Base-by-base conservation (phyloP, 2,888 invertebrate species). In the Belgica antarctica region DNA sequence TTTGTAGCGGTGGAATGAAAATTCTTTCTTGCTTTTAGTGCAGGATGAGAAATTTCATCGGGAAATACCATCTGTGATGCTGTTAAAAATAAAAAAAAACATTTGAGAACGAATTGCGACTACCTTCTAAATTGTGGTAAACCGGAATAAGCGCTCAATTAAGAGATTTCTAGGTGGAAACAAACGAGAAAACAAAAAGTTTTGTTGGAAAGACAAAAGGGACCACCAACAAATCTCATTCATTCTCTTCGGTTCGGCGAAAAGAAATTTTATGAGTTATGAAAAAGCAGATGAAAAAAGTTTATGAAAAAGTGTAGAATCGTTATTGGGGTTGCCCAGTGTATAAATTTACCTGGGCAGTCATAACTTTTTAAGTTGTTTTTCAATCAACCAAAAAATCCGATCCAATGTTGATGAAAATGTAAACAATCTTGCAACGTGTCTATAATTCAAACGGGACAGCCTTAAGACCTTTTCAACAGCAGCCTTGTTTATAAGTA, bases 21-120 rank as follows among this genome's bases (percentile, higher is more conserved):
- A n/a, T 46, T 12, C 15, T 46, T 46, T 46, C 46, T 12, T 59
- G 59, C 27, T 59, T 27, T 59, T 59, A 41, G 41, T 41, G 41
- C 41, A 15, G 41, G 8, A 2, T 41, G n/a, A 41, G 10, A 41
- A 10, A 10, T 41, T 15, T 41, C 41, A 41, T 41, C 41, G 41
- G 41, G 15, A 41, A 2, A 5, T 41, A 2, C 31, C 41, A 41
- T 41, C 41, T 41, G 41, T 15, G 15, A 10, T 15, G n/a, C 3
- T 41, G 41, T 41, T n/a, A 41, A 41, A 41, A 41, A n/a, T n/a
- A n/a, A 41, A 41, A 15, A 41, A n/a, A n/a, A n/a, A n/a, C n/a
- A n/a, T n/a, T n/a, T n/a, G n/a, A n/a, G n/a, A n/a, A n/a, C n/a
- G n/a, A n/a, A n/a, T n/a, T n/a, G n/a, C n/a, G n/a, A n/a, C n/a